Base-by-base conservation (phyloP, 2,888 invertebrate species). In the Balanococcus diminutus region DNA sequence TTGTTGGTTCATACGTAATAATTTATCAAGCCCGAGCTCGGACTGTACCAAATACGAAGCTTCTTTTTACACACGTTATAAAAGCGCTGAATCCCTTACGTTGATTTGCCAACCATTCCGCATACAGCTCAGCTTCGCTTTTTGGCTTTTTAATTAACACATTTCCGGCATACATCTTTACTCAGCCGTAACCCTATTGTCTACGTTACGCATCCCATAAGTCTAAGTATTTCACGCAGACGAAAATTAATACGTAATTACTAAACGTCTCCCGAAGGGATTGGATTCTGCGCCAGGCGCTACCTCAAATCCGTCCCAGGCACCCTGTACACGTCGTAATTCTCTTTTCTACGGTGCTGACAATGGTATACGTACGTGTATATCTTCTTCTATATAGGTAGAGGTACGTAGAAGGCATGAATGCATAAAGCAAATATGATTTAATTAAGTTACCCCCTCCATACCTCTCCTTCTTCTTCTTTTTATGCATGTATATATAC, bases 351-450 rank as follows among this genome's bases (percentile, higher is more conserved):
- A 42, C 8, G 1, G 11, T 42, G 42, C 14, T 42, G 42, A 42
- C 42, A 42, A 42, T 11, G 56, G 56, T 19, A 56, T 19, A 19
- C 19, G 14, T 46, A 67, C 28, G 25, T 31, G 67, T 67, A 16
- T 4, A 19, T 67, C 3, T 67, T 4, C 28, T 0, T 56, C 56
- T 56, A 25, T 25, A 25, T 9, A 5, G 22, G 9, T 61, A 61
- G 11, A 3, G n/a, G n/a, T 51, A n/a, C 19, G 11, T 28, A 25
- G 14, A 67, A 31, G 28, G 67, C 28, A 16, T 67, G 28, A 67
- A 67, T 67, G 67, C 67, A 67, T 31, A 16, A 67, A 28, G 67
- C 28, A 67, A 67, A 67, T 28, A 67, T 67, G 67, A 67, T 67
- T 67, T 67, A 67, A 67, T 67, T 67, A 67, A 31, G 28, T 67